A percentile compares a stretch with the other conserved stretches of the same genome.
Evolutionary conservation across 2,113 vertebrate species (phyloP).

Genomic region (Caloenas nicobarica): DNA sequence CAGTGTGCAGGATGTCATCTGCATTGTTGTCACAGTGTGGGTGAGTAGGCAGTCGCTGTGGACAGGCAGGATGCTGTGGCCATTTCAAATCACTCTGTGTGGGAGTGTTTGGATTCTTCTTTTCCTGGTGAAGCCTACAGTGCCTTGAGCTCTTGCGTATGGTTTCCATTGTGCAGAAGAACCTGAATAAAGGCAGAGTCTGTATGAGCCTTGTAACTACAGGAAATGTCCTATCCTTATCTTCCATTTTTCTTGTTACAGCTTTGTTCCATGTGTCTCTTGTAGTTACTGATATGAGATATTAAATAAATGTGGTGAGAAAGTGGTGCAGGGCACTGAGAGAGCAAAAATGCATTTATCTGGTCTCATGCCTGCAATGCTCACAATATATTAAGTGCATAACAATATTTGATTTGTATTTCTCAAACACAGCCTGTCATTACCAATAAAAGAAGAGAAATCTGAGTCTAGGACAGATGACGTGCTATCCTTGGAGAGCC

Average conservation of each 20-base stretch:
- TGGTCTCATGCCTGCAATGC: neutral
- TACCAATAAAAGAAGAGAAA: neutral
- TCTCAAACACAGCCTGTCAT: neutral
- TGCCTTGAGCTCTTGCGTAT: neutral
- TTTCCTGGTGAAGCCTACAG: neutral
- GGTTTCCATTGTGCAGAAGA: neutral
- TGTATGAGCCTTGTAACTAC: neutral
- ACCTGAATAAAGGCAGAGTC: neutral
- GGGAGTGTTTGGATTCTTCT: neutral
- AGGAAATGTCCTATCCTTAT: neutral
- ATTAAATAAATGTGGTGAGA: neutral
- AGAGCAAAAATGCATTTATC: neutral
- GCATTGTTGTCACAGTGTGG: accelerated
- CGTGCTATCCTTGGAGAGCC: neutral
- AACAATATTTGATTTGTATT: neutral
- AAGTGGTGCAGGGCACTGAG: neutral
- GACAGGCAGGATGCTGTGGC: neutral
- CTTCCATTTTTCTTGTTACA: neutral
- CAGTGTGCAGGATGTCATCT: neutral
- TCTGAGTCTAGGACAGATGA: neutral
- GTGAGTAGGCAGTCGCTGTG: neutral
- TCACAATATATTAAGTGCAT: neutral
- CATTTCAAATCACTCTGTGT: neutral
- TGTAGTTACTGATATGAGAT: neutral
- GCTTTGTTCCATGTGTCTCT: neutral